Evolutionary conservation across 2,888 invertebrate species (phyloP), one percentile per base, ranked within the genome.

Genomic region (Metellina segmentata): DNA sequence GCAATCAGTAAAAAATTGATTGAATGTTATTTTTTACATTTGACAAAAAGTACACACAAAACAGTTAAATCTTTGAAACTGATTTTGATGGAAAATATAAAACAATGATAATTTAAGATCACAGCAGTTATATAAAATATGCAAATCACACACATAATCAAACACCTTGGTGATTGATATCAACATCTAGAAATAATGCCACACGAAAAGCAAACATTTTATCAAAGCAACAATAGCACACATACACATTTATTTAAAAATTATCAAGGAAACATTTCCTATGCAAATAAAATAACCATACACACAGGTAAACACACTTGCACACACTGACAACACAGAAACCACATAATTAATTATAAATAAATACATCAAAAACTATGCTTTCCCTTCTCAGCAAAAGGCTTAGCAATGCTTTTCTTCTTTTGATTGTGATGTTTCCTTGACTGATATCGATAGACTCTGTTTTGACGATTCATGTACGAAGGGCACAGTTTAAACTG

Each of bases 391-490:
- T 88, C 86, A 71, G 90, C 90, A 81, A 86, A 90, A 61, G 89
- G 90, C 61, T 90, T 93, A 20, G 90, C 83, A 19, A 90, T 52
- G 74, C 89, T 89, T 16, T 89, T 88, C 72, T 89, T 93, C 19
- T 77, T 87, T 85, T 86, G 91, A 81, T 74, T 89, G 52, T 91
- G 91, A 49, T 91, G 90, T 69, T 89, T 89, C 34, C 91, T 89
- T n/a, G 93, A 86, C 49, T 91, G 93, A 34, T 93, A 92, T n/a
- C 88, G 89, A 53, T 85, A 83, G 20, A 93, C 93, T 53, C 88
- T 71, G 83, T 93, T 93, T 74, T 93, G 93, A n/a, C 93, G 93
- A 79, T 91, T 89, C 48, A 93, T 90, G 70, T 92, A 91, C 19
- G 93, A 93, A 53, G 89, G 89, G 34, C 91, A 85, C 8, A 93